Base-by-base conservation (phyloP, 2,888 invertebrate species). In the Meiosimyza decipiens region DNA sequence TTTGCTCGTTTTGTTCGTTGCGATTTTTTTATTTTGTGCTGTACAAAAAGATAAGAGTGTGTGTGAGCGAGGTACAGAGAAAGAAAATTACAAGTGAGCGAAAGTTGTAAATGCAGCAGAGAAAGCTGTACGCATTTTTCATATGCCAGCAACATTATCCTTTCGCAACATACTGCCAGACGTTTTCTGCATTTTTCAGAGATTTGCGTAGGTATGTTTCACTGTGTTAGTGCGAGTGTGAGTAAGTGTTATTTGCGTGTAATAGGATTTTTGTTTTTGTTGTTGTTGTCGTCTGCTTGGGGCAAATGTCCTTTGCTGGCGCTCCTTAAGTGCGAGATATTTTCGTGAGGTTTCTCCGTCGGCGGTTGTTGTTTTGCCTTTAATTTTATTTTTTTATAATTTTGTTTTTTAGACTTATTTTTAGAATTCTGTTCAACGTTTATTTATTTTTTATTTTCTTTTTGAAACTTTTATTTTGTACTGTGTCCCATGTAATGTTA, bases 151-250 rank as follows among this genome's bases (percentile, higher is more conserved):
- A 28, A 7, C 59, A 28, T 57, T 74, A 72, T 80, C 82, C 82
- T 82, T 81, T 77, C 47, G 82, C 82, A 82, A 80, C 81, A 81
- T 82, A 80, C 57, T 59, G 69, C 63, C 65, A 66, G 71, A 66
- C 71, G 60, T 62, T 49, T 66, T 66, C 52, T 66, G 62, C 70
- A 70, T 52, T 59, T 6, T 12, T 15, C 55, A 18, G 28, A 28
- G 12, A 12, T 40, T 49, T 18, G 54, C 62, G 18, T 15, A 11
- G 18, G 65, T 71, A 28, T 70, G 73, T 15, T 33, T 33, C 3
- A 60, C 22, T 22, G 22, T 22, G 22, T 22, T 22, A 22, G 22
- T 22, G 22, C 13, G 28, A 57, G 72, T 55, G 50, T 22, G 62
- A n/a, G 50, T 51, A 6, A 9, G 15, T 6, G 12, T 59, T 59